Evolutionary conservation across 2,113 vertebrate species (phyloP).

Genomic region (Forbesichthys papilliferus): DNA sequence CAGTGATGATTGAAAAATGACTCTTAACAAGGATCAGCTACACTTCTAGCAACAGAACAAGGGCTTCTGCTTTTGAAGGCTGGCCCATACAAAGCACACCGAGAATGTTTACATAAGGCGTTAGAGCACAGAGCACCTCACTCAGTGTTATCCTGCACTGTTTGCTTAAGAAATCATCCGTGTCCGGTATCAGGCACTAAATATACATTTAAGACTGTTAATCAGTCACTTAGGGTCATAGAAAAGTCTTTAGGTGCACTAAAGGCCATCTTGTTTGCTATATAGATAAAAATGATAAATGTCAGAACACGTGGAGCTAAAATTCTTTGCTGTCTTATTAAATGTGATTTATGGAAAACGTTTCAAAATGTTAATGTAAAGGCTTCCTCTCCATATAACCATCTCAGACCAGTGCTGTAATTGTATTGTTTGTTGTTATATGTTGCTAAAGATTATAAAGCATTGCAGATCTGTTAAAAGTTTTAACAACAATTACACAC

Average conservation of each 20-base stretch:
- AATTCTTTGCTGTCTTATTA: conserved; percentile 54
- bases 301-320: conserved; percentile 47
- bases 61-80: conserved; percentile 21
- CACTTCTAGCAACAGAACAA: conserved; percentile 4
- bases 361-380: conserved; percentile 36
- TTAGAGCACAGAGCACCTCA: conserved; percentile 46
- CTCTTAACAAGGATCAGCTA: not conserved
- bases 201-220: conserved; percentile 61
- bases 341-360: conserved; percentile 56
- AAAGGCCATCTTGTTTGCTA: conserved; percentile 45
- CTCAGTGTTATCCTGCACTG: conserved; percentile 48
- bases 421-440: conserved; percentile 12
- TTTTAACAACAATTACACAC: no score
- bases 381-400: not conserved
- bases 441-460: no score
- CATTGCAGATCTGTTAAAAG: no score
- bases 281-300: conserved; percentile 61
- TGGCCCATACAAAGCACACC: conserved; percentile 41
- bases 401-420: conserved; percentile 32
- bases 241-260: conserved; percentile 43
- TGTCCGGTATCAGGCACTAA: conserved; percentile 65
- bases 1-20: not conserved
- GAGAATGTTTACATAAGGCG: conserved; percentile 66
- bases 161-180: conserved; percentile 74
- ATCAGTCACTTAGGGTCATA: conserved; percentile 47